Evolutionary conservation across 2,113 vertebrate species (phyloP).

Genomic region (Ginglymostoma cirratum): DNA sequence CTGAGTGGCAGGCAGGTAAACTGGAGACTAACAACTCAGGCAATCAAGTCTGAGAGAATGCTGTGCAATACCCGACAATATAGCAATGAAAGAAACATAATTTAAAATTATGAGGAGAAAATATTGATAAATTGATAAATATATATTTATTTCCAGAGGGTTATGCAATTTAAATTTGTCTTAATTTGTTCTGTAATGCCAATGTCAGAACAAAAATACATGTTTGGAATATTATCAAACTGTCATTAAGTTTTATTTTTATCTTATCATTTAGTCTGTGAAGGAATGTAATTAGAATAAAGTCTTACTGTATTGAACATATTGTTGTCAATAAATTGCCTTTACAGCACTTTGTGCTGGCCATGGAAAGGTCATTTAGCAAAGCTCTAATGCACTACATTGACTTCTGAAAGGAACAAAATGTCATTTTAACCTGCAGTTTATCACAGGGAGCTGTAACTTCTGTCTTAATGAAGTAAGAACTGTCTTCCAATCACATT

Average conservation of each 20-base stretch:
- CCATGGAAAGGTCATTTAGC: background rate
- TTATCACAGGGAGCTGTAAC: background rate
- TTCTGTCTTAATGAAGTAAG: background rate
- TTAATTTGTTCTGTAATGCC: background rate
- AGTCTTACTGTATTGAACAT: background rate
- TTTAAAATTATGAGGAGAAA: background rate
- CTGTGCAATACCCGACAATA: background rate
- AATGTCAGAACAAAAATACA: background rate
- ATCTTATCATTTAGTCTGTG: background rate
- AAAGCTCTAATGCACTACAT: background rate
- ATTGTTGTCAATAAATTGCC: background rate
- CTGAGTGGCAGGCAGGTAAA: background rate
- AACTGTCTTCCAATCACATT: background rate
- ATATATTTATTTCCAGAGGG: background rate
- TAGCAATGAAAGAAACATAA: background rate
- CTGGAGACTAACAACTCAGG: background rate
- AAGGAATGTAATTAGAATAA: background rate
- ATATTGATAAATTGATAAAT: background rate
- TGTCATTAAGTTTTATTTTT: background rate
- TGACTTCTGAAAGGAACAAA: background rate
- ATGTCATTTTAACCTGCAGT: constrained; percentile 15
- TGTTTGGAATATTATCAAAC: background rate
- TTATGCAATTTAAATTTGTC: background rate
- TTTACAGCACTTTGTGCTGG: background rate
- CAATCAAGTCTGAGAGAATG: background rate